These are phyloP conservation scores for Dendroctonus valens DNA, from an alignment of 1,140 invertebrate species.

Conservation along the genomic window DNA sequence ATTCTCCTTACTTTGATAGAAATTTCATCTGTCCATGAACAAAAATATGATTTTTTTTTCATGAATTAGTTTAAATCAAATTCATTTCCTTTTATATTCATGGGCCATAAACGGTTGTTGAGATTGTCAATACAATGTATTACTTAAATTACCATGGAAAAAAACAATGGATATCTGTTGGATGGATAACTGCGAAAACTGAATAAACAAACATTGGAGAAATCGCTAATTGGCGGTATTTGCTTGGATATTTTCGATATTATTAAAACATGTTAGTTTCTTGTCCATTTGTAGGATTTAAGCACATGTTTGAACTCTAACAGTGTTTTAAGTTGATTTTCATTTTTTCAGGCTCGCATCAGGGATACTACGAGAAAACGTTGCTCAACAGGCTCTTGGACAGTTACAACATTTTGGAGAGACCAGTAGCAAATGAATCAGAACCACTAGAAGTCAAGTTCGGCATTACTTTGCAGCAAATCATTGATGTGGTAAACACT, in stretches of 20 bases:
- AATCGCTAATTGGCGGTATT: neutral
- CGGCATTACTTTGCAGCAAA: conserved; percentile 95
- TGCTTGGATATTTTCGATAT: neutral
- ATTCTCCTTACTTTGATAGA: too few relatives aligned
- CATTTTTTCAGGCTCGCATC: conserved; percentile 63
- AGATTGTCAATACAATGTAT: neutral
- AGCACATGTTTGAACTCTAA: neutral
- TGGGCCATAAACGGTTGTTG: neutral
- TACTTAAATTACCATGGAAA: too few relatives aligned
- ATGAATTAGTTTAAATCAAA: too few relatives aligned
- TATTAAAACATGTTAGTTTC: neutral
- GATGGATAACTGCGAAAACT: too few relatives aligned
- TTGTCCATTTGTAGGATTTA: neutral
- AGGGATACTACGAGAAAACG: conserved; percentile 86
- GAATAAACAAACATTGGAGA: neutral
- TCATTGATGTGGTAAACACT: conserved; percentile 95
- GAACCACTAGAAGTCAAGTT: conserved; percentile 91
- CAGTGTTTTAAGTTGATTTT: neutral
- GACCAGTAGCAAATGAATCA: conserved; percentile 94
- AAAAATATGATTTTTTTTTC: too few relatives aligned
- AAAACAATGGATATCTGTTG: too few relatives aligned
- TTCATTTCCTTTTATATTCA: too few relatives aligned
- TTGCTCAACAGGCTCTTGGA: conserved; percentile 85
- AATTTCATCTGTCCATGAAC: too few relatives aligned
- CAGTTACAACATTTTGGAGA: conserved; percentile 93